A percentile compares a stretch with the other conserved stretches of the same genome.
These are phyloP conservation scores for Auanema sp. DNA, from an alignment of 2,888 invertebrate species.

Conservation along the genomic window DNA sequence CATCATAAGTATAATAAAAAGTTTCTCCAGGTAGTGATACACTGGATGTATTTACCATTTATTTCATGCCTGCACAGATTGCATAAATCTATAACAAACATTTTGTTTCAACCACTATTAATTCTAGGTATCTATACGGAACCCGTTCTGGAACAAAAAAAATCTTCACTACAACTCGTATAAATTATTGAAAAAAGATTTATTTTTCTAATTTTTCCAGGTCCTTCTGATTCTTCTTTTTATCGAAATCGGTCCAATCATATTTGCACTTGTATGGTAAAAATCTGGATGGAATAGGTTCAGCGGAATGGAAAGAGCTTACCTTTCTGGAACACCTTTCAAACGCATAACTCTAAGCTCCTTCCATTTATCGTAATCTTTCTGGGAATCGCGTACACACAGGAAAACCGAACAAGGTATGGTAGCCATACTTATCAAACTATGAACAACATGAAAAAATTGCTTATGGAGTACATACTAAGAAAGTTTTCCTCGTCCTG, in stretches of 20 bases:
- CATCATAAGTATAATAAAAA: too few species aligned
- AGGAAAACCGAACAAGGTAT: slow-evolving; percentile 45
- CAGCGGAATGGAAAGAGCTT: background rate
- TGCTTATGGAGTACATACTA: slow-evolving; percentile 20
- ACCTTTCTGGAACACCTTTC: slow-evolving; percentile 45
- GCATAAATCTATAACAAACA: too few species aligned
- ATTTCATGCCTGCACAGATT: too few species aligned
- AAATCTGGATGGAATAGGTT: slow-evolving; percentile 21
- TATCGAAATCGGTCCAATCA: slow-evolving; percentile 54
- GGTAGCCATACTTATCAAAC: slow-evolving; percentile 32
- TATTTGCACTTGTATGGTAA: slow-evolving; percentile 56
- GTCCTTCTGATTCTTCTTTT: slow-evolving; percentile 10
- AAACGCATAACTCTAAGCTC: slow-evolving; percentile 43
- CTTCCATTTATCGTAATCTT: slow-evolving; percentile 56
- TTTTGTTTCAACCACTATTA: too few species aligned
- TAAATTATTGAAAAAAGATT: too few species aligned
- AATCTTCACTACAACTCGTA: too few species aligned
- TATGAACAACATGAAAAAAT: background rate
- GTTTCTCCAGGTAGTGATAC: too few species aligned
- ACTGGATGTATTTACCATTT: too few species aligned
- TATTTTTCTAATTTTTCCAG: background rate
- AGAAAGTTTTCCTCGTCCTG: slow-evolving; percentile 44
- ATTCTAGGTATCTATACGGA: too few species aligned
- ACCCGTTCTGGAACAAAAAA: too few species aligned
- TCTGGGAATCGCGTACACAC: slow-evolving; percentile 43